Evolutionary conservation across 2,888 invertebrate genomes (phyloP).

Genomic region (Anthophora plumipes): DNA sequence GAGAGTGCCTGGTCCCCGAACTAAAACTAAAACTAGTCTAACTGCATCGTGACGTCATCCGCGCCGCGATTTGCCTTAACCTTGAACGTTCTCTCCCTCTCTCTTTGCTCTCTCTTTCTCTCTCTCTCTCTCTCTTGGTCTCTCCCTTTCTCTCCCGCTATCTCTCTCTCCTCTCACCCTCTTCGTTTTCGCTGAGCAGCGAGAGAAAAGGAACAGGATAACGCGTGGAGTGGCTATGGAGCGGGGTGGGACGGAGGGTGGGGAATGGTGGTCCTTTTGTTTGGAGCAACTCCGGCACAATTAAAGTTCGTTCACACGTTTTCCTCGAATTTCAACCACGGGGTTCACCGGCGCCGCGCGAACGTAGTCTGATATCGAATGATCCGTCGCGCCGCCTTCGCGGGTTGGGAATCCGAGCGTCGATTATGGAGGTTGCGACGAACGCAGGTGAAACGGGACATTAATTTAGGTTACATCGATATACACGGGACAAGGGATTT

Average conservation of each 20-base stretch:
- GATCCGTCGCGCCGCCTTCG: constrained; percentile 11
- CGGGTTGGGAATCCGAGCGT: not conserved
- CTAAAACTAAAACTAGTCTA: constrained; percentile 83
- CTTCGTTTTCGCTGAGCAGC: constrained; percentile 59
- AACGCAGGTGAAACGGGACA: not conserved
- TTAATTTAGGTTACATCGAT: constrained; percentile 10
- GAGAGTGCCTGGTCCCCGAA: constrained; percentile 74
- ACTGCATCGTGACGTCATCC: constrained; percentile 84
- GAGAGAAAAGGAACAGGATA: constrained; percentile 64
- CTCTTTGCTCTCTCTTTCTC: constrained; percentile 49
- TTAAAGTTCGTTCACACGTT: constrained; percentile 76
- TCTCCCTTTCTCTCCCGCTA: constrained; percentile 55
- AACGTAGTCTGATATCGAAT: constrained; percentile 33
- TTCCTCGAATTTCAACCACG: constrained; percentile 68
- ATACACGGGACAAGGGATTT: not conserved
- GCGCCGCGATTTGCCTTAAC: constrained; percentile 81
- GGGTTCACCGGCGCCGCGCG: constrained; percentile 38
- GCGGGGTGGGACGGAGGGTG: constrained; percentile 42
- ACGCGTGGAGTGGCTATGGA: constrained; percentile 41
- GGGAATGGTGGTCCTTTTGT: constrained; percentile 69
- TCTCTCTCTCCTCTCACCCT: constrained; percentile 42
- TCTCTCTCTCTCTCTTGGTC: too few species aligned
- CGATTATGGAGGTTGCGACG: constrained; percentile 25
- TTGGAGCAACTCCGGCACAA: constrained; percentile 69
- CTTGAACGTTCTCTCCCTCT: constrained; percentile 75